Evolutionary conservation across 2,888 invertebrate genomes (phyloP).

Genomic region (Eremobia ochroleuca): DNA sequence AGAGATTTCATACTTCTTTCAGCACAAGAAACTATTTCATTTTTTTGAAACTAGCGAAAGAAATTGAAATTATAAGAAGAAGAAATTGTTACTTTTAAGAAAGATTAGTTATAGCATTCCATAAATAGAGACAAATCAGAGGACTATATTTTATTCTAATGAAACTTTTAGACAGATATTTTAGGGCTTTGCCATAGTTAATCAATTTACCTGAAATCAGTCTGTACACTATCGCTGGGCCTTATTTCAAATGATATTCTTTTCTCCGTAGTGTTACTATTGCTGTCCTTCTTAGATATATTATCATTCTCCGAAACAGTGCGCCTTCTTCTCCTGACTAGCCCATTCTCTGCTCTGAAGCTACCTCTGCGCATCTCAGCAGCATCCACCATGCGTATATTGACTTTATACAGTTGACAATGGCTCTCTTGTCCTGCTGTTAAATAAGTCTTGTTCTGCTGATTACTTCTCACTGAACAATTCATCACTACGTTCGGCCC

Average conservation of each 20-base stretch:
- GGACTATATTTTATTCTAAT: background rate
- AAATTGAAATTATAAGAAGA: background rate
- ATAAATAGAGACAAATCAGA: background rate
- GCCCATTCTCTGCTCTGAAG: slow-evolving; percentile 88
- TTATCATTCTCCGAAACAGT: slow-evolving; percentile 91
- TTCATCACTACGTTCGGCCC: slow-evolving; percentile 98
- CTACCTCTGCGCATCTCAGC: slow-evolving; percentile 91
- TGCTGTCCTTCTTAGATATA: slow-evolving; percentile 85
- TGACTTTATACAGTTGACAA: slow-evolving; percentile 95
- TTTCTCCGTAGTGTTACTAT: slow-evolving; percentile 88
- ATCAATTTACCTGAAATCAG: slow-evolving; percentile 93
- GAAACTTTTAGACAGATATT: background rate
- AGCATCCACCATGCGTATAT: slow-evolving; percentile 90
- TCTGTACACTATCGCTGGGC: slow-evolving; percentile 95
- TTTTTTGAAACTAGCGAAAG: background rate
- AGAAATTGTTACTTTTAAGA: background rate
- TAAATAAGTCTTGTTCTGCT: slow-evolving; percentile 94
- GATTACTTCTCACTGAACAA: slow-evolving; percentile 94
- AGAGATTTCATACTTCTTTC: background rate
- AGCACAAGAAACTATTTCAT: background rate
- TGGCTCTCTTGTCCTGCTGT: slow-evolving; percentile 98
- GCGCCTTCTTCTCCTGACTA: slow-evolving; percentile 85
- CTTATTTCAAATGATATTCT: slow-evolving; percentile 94
- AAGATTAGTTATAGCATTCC: background rate
- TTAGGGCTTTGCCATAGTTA: background rate